Base-by-base conservation (phyloP, 2,113 vertebrate genomes). In the Ploceus nigricollis region DNA sequence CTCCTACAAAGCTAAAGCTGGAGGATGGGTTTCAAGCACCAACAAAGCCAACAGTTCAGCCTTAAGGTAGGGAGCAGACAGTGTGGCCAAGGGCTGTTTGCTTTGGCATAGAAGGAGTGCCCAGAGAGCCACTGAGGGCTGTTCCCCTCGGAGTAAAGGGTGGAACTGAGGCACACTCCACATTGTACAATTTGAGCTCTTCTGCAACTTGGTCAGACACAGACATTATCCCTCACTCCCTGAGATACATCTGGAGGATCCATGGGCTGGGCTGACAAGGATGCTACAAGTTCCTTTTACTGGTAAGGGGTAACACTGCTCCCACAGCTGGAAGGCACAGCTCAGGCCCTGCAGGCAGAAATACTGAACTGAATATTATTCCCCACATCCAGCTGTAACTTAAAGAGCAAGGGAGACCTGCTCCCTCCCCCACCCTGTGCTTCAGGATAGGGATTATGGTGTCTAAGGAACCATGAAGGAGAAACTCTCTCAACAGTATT, bases 391-490 rank as follows among this genome's bases (percentile, higher is more conserved):
- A 81, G 35, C 35, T 82, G 28, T 51, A 85, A 45, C 13, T 70
- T 33, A 64, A 71, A 86, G 25, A 93, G 71, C 50, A 63, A 80
- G 20, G 6, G 42, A 93, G 24, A 92, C 2, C 16, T 71, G 21
- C 28, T 92, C 45, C 85, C 71, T 88, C 81, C 56, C 17, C 30
- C 24, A n/a, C 10, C 30, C 15, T 2, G 2, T 44, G 35, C 82
- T 95, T 93, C 79, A 83, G 79, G 56, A 86, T 40, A 82, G 69
- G 57, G 90, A 96, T 92, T 96, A 95, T 50, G 69, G 71, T 95
- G 94, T 88, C 90, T 90, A 97, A 95, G 95, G 83, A 94, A 96
- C 92, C 65, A 47, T 94, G 95, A 98, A 97, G 97, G 97, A 96
- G 95, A 97, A 97, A 87, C 18, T 44, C 61, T 92, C 82, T 89